Evolutionary conservation across 2,113 vertebrate genomes (phyloP), one percentile per base, ranked within the genome.

Genomic region (Notarius lentiginosus): DNA sequence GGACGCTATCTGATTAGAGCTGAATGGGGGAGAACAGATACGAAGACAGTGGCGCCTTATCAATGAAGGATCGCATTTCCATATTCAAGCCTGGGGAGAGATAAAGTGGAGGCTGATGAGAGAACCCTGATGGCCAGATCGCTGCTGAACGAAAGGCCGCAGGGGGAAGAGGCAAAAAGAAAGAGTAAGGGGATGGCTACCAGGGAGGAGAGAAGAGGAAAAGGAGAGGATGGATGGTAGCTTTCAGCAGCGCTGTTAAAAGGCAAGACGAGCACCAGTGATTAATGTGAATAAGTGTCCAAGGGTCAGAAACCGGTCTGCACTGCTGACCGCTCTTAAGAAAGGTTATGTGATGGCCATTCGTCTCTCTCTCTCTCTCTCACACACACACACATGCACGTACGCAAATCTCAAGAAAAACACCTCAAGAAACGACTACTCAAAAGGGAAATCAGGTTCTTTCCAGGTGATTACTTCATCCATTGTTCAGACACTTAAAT

Each of bases 251-350:
- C 90, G 56, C 90, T 88, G 91, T 96, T 96, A 94, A 94, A 95
- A 96, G 93, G 93, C 89, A 94, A 90, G 93, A 93, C 94, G 95
- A 92, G 84, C 76, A 94, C 79, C 90, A 90, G 95, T 98, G 98
- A 99, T 98, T 98, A 98, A 99, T 98, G 97, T 95, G 94, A 95
- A 94, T 96, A 96, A 98, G 97, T 96, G 96, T 95, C 96, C 95
- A 92, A 92, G 95, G 97, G 97, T 95, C 95, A 94, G 90, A 93
- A 93, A 94, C 93, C 92, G 93, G 94, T 94, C 95, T 94, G 94
- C 92, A 85, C 90, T 93, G 92, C 93, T 95, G 92, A 92, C 95
- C 95, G 94, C 95, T 95, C 95, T 96, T 96, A 97, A 96, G 95
- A 96, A 93, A 96, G 97, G 97, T 97, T 96, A 96, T 91, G 87